A percentile compares a stretch with the other conserved stretches of the same genome.
Evolutionary conservation across 2,113 vertebrate genomes (phyloP).

Genomic region (Istiophorus platypterus): DNA sequence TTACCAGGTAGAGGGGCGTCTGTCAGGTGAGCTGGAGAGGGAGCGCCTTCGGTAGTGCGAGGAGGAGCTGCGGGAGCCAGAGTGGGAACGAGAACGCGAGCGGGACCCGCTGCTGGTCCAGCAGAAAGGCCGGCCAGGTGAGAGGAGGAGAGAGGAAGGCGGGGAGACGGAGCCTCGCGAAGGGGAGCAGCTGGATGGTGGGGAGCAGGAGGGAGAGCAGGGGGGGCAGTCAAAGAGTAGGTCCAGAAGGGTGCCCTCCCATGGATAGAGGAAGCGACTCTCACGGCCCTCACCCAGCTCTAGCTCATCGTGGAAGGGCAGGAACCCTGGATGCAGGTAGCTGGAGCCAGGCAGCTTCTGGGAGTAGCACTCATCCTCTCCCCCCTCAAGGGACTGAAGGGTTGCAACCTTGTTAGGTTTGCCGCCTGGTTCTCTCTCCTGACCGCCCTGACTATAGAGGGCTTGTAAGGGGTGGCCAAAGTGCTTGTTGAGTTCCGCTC

Average conservation of each 20-base stretch:
- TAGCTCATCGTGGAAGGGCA: conserved; percentile 87
- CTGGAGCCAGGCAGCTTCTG: conserved; percentile 89
- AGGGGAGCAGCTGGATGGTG: conserved; percentile 94
- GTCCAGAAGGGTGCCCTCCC: conserved; percentile 94
- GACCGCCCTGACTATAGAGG: conserved; percentile 79
- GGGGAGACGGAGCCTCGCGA: conserved; percentile 94
- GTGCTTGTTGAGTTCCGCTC: conserved; percentile 99
- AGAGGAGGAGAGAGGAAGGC: conserved; percentile 91
- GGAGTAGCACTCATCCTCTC: conserved; percentile 84
- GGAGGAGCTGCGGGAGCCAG: conserved; percentile 90
- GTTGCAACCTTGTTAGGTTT: conserved; percentile 55
- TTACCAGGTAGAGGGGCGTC: conserved; percentile 93
- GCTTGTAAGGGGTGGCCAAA: conserved; percentile 94
- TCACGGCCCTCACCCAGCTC: conserved; percentile 93
- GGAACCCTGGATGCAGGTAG: conserved; percentile 93
- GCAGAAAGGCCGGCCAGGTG: conserved; percentile 90
- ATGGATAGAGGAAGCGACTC: conserved; percentile 91
- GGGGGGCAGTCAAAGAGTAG: conserved; percentile 94
- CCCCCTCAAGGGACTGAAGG: conserved; percentile 79
- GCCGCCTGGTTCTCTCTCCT: conserved; percentile 69
- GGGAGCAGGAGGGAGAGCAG: conserved; percentile 93
- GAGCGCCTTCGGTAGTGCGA: conserved; percentile 89
- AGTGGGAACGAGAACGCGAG: conserved; percentile 85
- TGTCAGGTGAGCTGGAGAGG: conserved; percentile 94
- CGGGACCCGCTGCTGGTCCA: conserved; percentile 87